Evolutionary conservation across 2,113 vertebrate species (phyloP).

Genomic region (Aegotheles bennettii): DNA sequence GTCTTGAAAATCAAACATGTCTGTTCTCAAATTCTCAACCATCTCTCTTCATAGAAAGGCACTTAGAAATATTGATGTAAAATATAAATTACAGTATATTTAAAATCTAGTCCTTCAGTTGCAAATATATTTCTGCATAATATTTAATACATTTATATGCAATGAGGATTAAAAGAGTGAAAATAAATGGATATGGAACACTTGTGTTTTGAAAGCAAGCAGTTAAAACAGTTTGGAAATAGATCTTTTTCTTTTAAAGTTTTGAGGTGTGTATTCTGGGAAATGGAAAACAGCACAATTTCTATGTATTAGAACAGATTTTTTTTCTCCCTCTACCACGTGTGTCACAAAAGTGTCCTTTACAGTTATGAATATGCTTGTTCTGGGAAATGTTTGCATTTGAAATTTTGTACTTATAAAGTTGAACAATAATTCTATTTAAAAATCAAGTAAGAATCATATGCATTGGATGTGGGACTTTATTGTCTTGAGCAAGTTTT

Average conservation of each 20-base stretch:
- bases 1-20: conserved; percentile 38
- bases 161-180: background rate
- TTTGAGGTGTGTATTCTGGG: background rate
- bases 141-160: background rate
- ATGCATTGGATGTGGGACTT: background rate
- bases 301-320: background rate
- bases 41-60: conserved; percentile 24
- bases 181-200: background rate
- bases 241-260: background rate
- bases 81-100: background rate
- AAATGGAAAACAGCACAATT: background rate
- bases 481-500: background rate
- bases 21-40: background rate
- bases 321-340: background rate
- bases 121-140: background rate
- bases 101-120: background rate
- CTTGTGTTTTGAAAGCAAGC: background rate
- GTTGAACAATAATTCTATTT: background rate
- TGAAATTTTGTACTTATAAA: background rate
- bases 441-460: background rate
- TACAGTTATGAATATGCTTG: background rate
- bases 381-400: background rate
- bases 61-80: background rate
- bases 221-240: background rate
- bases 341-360: background rate